Conservation (phyloP, 1,140 invertebrate genomes). For the Bombus difficillimus region DNA sequence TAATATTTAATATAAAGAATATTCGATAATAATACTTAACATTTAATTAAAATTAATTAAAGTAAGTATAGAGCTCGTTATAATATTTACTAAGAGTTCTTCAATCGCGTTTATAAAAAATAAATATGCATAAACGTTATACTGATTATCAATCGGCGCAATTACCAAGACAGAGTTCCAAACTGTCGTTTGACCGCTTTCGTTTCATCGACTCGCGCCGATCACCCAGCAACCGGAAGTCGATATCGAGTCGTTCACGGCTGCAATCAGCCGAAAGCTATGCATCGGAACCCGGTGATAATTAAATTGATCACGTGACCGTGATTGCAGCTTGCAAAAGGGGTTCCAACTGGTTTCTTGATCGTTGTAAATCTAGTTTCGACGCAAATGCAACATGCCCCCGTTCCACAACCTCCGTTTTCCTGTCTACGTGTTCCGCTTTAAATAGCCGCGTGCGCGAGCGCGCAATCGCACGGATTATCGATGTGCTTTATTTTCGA, state of each 20-base stretch:
- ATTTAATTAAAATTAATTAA: not conserved
- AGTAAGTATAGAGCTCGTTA: not conserved
- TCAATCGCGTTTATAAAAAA: too few relatives aligned
- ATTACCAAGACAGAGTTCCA: not conserved
- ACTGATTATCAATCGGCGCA: not conserved
- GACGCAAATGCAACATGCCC: not conserved
- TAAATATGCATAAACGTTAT: not conserved
- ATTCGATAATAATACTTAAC: too few relatives aligned
- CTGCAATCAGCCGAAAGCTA: not conserved
- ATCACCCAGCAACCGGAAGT: not conserved
- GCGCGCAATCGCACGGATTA: not conserved
- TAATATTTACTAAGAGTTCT: not conserved
- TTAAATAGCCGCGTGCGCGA: conserved; percentile 13
- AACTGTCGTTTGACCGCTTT: not conserved
- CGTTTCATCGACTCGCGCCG: not conserved
- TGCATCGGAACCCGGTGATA: not conserved
- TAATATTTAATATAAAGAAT: too few relatives aligned
- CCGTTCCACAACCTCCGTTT: not conserved
- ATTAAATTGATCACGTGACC: conserved; percentile 27
- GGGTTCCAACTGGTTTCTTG: not conserved
- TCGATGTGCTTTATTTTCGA: conserved; percentile 29
- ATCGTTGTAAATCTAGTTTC: conserved; percentile 19
- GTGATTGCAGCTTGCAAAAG: not conserved
- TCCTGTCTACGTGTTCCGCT: conserved; percentile 17
- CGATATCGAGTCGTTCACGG: not conserved